These are phyloP conservation scores for Heliconius eleuchia DNA, from an alignment of 1,140 invertebrate genomes.

Conservation along the genomic window DNA sequence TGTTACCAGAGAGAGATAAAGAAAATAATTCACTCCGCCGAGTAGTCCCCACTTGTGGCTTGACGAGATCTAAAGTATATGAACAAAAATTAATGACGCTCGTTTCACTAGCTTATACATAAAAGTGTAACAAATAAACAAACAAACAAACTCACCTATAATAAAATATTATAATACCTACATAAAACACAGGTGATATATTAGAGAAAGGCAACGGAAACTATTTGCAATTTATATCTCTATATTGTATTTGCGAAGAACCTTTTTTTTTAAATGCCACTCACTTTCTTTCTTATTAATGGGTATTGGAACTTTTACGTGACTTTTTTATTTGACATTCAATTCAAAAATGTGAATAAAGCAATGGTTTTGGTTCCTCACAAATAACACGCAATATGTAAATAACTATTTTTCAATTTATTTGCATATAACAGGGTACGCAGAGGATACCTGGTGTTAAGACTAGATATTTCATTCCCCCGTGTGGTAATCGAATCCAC, in stretches of 20 bases:
- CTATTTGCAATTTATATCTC: not conserved
- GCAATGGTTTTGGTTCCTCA: not conserved
- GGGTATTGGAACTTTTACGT: not conserved
- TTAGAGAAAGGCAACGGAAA: conserved; percentile 24
- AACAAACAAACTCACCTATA: not conserved
- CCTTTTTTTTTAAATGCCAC: not conserved
- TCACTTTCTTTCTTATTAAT: not conserved
- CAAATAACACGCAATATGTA: not conserved
- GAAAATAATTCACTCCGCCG: too few species aligned
- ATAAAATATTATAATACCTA: too few species aligned
- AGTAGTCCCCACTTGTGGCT: too few species aligned
- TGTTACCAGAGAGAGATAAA: too few species aligned
- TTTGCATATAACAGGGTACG: too few species aligned
- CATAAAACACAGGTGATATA: conserved; percentile 14
- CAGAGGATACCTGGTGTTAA: too few species aligned
- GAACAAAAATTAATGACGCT: too few species aligned
- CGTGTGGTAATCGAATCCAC: too few species aligned
- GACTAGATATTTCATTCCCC: too few species aligned
- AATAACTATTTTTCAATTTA: too few species aligned
- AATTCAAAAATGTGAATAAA: not conserved
- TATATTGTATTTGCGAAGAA: not conserved
- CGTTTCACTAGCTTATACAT: too few species aligned
- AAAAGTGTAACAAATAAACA: not conserved
- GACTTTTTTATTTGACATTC: not conserved
- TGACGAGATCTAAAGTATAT: too few species aligned